phyloP scores from a whole-genome alignment of 2,797 vertebrate species.

The Gymnoscopelus braueri region DNA sequence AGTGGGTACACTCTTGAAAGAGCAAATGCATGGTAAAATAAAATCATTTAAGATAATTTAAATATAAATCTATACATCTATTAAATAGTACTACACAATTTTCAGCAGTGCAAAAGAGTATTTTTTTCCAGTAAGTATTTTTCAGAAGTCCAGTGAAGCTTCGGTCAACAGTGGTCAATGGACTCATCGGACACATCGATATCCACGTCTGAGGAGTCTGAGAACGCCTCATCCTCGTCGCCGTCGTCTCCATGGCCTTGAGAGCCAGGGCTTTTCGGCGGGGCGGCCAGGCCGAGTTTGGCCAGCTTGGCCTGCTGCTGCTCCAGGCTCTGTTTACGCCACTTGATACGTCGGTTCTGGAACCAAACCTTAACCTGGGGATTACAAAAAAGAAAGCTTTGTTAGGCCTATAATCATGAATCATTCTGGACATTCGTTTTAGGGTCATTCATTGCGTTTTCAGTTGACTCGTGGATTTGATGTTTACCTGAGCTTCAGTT shows the following conservation, averaged over 20 bases:
- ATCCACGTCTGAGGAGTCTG: conserved; percentile 69
- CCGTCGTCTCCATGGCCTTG: conserved; percentile 79
- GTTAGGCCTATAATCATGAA: neutral
- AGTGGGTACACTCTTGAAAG: conserved; percentile 56
- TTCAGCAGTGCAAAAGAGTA: conserved; percentile 53
- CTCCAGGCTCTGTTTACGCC: conserved; percentile 89
- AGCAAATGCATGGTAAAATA: conserved; percentile 47
- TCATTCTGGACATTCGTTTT: too few relatives aligned
- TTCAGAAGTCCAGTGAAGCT: conserved; percentile 3
- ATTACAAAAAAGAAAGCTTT: neutral
- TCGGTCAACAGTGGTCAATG: conserved; percentile 60
- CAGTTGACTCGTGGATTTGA: too few relatives aligned
- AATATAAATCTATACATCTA: conserved; percentile 84
- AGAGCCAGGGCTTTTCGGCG: conserved; percentile 77
- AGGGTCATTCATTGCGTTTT: neutral
- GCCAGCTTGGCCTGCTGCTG: conserved; percentile 87
- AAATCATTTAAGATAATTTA: conserved; percentile 60
- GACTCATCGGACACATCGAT: conserved; percentile 77
- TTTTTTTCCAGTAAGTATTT: conserved; percentile 19
- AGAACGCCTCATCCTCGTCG: conserved; percentile 75
- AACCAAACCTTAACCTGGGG: conserved; percentile 88
- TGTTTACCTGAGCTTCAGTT: conserved; percentile 84
- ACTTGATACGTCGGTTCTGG: conserved; percentile 88
- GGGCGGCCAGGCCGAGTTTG: conserved; percentile 78
- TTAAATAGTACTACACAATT: conserved; percentile 77